Base-by-base conservation (phyloP, 2,888 invertebrate genomes). In the Abscondita cerata region DNA sequence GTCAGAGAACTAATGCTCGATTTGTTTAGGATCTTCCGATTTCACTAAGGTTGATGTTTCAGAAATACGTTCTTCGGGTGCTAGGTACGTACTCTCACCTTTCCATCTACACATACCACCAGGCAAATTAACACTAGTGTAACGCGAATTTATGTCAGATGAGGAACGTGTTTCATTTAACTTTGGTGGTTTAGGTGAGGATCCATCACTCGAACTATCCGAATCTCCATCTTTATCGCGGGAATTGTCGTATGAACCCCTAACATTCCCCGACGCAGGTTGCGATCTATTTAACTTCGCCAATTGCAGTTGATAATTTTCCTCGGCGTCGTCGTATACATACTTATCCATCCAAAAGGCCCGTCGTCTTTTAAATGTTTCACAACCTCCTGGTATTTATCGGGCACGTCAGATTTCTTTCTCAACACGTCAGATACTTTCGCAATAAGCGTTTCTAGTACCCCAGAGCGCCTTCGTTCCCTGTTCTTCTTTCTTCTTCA, bases 51-150 rank as follows among this genome's bases (percentile, higher is more conserved):
- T n/a, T n/a, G n/a, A n/a, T n/a, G n/a, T n/a, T n/a, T n/a, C n/a
- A n/a, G n/a, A n/a, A n/a, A n/a, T n/a, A n/a, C n/a, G 83, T 82
- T 78, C n/a, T n/a, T 89, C 88, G 73, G 83, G 76, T 72, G 88
- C 84, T 72, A 92, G 81, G 74, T 91, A 92, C 51, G 92, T 91
- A 76, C 90, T 92, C 76, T 90, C 86, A 76, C 91, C 92, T 77
- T 87, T 87, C 92, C 92, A 92, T 76, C 90, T 89, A 78, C 90
- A 90, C 71, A 92, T 86, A 56, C 92, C 92, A 64, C 91, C 91
- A 4, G 92, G 92, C 67, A 92, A 81, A 80, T 90, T 89, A 75
- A 90, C 87, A 50, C 88, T 86, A 72, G 88, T 84, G 72, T 86
- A 87, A 74, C 87, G 86, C 11, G 89, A 87, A 34, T 81, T 56